phyloP scores from a whole-genome alignment of 2,113 vertebrate species.

The Polypterus bichir region DNA sequence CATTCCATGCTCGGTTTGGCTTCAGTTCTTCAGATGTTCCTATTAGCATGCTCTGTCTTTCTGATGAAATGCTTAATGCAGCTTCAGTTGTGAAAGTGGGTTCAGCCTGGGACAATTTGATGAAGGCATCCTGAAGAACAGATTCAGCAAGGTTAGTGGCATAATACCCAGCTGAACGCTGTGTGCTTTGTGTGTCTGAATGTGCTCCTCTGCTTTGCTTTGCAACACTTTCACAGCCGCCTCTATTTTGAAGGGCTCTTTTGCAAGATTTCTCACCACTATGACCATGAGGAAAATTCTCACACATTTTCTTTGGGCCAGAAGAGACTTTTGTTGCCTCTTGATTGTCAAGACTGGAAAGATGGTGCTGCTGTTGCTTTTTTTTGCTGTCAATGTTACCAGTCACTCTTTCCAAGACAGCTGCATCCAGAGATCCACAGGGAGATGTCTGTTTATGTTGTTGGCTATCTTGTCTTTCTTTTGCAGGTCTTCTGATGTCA shows the following conservation, averaged over 20 bases:
- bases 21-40: constrained; percentile 29
- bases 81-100: constrained; percentile 54
- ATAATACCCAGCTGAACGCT: constrained; percentile 63
- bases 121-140: constrained; percentile 88
- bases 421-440: constrained; percentile 29
- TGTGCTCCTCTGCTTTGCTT: constrained; percentile 25
- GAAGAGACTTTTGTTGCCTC: too few species aligned
- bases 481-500: constrained; percentile 45
- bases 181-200: constrained; percentile 5
- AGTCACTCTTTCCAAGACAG: constrained; percentile 18
- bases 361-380: too few species aligned
- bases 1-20: constrained; percentile 57
- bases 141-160: constrained; percentile 86
- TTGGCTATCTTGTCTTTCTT: constrained; percentile 32
- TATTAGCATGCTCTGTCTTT: constrained; percentile 28
- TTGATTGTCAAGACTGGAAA: too few species aligned
- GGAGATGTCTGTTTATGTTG: constrained; percentile 36
- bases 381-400: too few species aligned
- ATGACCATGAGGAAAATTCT: too few species aligned
- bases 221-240: accelerated
- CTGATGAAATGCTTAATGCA: constrained; percentile 47
- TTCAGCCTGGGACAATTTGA: constrained; percentile 76
- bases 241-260: too few species aligned
- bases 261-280: too few species aligned
- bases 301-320: too few species aligned